These are phyloP conservation scores for Oceanodroma leucorhoa DNA, from an alignment of 2,797 vertebrate genomes.

Conservation along the genomic window DNA sequence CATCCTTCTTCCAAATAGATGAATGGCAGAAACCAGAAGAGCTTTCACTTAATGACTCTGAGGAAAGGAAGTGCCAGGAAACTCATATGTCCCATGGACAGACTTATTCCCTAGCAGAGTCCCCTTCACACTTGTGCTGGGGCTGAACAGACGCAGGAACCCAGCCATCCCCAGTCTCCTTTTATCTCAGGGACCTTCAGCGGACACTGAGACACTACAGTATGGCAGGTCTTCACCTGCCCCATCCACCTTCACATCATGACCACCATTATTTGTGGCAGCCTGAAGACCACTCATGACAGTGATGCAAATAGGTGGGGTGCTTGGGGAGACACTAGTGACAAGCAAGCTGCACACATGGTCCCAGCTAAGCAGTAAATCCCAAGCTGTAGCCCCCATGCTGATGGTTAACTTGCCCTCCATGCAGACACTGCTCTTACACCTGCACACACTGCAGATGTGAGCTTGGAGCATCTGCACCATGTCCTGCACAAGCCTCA, in stretches of 20 bases:
- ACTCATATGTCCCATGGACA: neutral
- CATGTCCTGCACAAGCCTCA: neutral
- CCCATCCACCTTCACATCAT: neutral
- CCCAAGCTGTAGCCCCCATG: neutral
- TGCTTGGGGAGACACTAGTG: neutral
- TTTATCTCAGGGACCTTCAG: neutral
- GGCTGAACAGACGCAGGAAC: neutral
- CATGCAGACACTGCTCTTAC: neutral
- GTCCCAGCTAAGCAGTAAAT: neutral
- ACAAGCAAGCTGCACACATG: neutral
- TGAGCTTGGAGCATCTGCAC: neutral
- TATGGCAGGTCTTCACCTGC: neutral
- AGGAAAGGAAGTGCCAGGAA: neutral
- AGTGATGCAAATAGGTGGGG: neutral
- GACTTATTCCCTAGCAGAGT: neutral
- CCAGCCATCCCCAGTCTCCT: neutral
- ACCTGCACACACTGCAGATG: neutral
- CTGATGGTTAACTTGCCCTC: neutral
- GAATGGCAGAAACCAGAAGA: neutral
- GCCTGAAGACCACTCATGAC: neutral
- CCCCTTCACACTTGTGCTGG: neutral
- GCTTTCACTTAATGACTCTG: neutral
- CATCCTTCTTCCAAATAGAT: neutral
- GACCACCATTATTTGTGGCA: neutral
- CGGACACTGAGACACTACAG: neutral